Percentiles rank a stretch among this genome's conserved stretches.
Conservation (phyloP, 1,140 invertebrate genomes). For the Lepeophtheirus salmonis region DNA sequence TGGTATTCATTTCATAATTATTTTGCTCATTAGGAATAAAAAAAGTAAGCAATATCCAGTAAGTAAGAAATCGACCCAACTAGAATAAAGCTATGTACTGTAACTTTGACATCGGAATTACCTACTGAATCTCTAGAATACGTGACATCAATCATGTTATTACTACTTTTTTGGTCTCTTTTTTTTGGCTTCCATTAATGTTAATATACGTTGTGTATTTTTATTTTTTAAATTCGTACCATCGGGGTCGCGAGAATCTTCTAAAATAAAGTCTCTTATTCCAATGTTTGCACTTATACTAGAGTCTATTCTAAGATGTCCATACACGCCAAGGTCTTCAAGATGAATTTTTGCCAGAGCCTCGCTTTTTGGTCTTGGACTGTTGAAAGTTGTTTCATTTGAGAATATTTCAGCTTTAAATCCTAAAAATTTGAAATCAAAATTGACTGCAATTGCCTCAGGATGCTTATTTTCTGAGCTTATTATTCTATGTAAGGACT, state of each 20-base stretch:
- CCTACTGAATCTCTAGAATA: not conserved
- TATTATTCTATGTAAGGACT: no score
- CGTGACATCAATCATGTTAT: constrained; percentile 2
- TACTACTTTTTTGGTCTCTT: no score
- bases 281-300: not conserved
- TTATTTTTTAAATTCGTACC: no score
- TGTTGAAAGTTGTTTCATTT: not conserved
- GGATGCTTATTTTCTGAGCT: not conserved
- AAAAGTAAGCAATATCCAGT: constrained; percentile 9
- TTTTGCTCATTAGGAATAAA: no score
- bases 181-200: constrained; percentile 7
- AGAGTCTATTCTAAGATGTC: not conserved
- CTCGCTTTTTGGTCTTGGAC: not conserved
- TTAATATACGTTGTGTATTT: constrained; percentile 1
- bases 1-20: no score
- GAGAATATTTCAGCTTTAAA: constrained; percentile 3
- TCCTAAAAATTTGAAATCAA: not conserved
- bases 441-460: not conserved
- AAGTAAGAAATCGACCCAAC: constrained; percentile 12
- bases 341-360: not conserved
- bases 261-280: not conserved
- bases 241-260: not conserved
- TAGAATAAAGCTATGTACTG: constrained; percentile 3
- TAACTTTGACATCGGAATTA: not conserved
- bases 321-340: not conserved